Percentiles rank a stretch among this genome's conserved stretches.
Conservation (phyloP, 2,113 vertebrate genomes). For the Mugil cephalus region DNA sequence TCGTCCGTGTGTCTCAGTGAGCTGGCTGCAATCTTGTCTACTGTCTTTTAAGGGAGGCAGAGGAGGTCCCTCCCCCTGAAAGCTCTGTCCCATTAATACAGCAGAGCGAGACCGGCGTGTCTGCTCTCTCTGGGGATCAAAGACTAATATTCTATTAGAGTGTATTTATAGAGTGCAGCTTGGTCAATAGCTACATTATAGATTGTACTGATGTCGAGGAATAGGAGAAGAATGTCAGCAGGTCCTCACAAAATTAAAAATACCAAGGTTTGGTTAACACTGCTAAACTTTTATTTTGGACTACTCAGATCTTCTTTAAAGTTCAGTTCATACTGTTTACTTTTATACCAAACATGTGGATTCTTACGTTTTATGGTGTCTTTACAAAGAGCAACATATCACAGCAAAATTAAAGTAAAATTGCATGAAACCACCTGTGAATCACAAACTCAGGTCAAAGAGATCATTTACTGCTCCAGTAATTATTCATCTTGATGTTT, state of each 20-base stretch:
- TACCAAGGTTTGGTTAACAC: neutral
- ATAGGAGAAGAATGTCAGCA: neutral
- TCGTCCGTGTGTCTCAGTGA: conserved; percentile 32
- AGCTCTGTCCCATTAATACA: conserved; percentile 60
- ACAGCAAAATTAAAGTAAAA: neutral
- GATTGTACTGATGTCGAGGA: neutral
- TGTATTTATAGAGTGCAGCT: conserved; percentile 9
- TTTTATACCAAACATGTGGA: no score
- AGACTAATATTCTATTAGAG: conserved; percentile 8
- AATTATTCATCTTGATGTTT: neutral
- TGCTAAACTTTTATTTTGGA: neutral
- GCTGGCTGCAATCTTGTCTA: conserved; percentile 51
- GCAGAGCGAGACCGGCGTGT: conserved; percentile 27
- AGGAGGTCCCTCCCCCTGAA: conserved; percentile 68
- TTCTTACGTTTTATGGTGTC: neutral
- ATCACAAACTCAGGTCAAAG: conserved; percentile 29
- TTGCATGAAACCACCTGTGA: conserved; percentile 1
- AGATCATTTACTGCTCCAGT: neutral
- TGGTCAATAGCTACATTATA: neutral
- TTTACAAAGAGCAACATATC: neutral
- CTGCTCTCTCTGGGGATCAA: conserved; percentile 27
- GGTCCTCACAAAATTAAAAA: neutral
- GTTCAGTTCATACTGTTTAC: no score
- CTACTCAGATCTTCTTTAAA: no score
- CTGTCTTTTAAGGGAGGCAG: conserved; percentile 67